These are phyloP conservation scores for Meandrusa payeni DNA, from an alignment of 2,888 invertebrate species.

Conservation along the genomic window DNA sequence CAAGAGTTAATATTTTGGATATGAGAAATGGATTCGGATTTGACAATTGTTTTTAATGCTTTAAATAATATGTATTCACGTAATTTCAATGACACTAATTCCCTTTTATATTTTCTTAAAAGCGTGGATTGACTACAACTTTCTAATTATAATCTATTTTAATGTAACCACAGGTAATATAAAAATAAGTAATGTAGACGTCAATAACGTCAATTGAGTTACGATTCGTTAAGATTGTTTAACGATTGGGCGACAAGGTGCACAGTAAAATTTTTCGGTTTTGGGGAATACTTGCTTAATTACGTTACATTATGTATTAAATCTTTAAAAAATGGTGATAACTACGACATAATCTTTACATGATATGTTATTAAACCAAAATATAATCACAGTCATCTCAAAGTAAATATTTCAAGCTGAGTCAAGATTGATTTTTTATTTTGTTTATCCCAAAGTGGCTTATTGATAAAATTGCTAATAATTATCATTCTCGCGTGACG, in stretches of 20 bases:
- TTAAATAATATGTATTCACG: too few species aligned
- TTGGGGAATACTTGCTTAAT: slow-evolving; percentile 13
- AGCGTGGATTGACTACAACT: too few species aligned
- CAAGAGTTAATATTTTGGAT: too few species aligned
- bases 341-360: background rate
- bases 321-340: background rate
- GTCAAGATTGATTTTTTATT: slow-evolving; percentile 71
- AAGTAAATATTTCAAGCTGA: slow-evolving; percentile 72
- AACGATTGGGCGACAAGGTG: slow-evolving; percentile 18
- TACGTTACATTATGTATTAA: slow-evolving; percentile 3
- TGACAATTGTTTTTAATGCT: too few species aligned
- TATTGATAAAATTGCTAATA: slow-evolving; percentile 72
- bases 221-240: too few species aligned
- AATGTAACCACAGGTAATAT: too few species aligned
- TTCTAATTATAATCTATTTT: too few species aligned
- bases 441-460: slow-evolving; percentile 75
- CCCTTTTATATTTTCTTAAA: too few species aligned
- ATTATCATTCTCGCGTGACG: slow-evolving; percentile 65
- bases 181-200: slow-evolving; percentile 25
- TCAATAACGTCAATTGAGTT: slow-evolving; percentile 29
- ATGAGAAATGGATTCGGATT: too few species aligned
- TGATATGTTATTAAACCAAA: background rate
- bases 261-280: slow-evolving; percentile 11
- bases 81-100: too few species aligned
- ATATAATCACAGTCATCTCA: background rate